Conservation (phyloP, 2,888 invertebrate genomes). For the Chromoteleia sp. region DNA sequence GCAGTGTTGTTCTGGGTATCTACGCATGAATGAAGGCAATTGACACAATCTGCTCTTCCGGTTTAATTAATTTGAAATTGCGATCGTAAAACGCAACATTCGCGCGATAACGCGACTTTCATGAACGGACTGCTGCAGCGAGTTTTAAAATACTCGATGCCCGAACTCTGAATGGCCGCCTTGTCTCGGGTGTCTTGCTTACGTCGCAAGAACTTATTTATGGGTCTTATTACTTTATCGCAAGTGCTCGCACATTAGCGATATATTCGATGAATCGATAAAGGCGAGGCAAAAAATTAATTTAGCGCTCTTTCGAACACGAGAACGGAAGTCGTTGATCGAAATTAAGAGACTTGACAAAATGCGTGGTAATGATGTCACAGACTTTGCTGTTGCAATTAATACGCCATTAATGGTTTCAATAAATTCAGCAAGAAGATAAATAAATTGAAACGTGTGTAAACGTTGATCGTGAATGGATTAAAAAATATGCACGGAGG, state of each 20-base stretch:
- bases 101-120: conserved; percentile 62
- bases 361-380: conserved; percentile 1
- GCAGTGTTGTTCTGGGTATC: conserved; percentile 18
- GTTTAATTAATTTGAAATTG: conserved; percentile 75
- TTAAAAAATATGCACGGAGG: background rate
- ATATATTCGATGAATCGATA: conserved; percentile 60
- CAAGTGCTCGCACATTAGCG: conserved; percentile 46
- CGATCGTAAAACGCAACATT: conserved; percentile 69
- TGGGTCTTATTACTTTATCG: conserved; percentile 60
- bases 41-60: conserved; percentile 73
- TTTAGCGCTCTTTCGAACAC: conserved; percentile 18
- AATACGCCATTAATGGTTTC: background rate
- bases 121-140: conserved; percentile 46
- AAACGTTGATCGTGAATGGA: background rate
- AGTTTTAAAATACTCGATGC: conserved; percentile 36
- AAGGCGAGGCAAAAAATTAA: conserved; percentile 48
- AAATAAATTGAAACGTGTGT: no score
- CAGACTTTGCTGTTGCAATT: background rate
- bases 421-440: no score
- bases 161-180: conserved; percentile 48
- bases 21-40: conserved; percentile 72
- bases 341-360: background rate
- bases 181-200: conserved; percentile 59
- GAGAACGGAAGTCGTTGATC: conserved; percentile 45
- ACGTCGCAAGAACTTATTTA: conserved; percentile 55